These are phyloP conservation scores for Colaptes auratus DNA, from an alignment of 2,113 vertebrate genomes.

Conservation along the genomic window DNA sequence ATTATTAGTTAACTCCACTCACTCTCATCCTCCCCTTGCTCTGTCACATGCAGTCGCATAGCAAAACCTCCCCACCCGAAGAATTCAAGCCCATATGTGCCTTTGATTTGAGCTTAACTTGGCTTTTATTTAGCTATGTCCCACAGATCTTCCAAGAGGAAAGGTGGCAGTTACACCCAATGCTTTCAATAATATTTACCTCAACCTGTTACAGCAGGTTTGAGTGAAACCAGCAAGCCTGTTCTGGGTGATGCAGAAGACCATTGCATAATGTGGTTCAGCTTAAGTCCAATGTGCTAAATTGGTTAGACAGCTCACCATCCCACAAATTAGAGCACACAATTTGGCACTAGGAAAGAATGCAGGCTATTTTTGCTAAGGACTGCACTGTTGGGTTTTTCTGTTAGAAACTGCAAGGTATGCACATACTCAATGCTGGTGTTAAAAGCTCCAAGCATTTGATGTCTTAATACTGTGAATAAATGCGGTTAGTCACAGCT, in stretches of 20 bases:
- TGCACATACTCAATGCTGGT: not conserved
- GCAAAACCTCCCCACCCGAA: not conserved
- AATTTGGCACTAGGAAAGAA: not conserved
- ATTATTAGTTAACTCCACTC: not conserved
- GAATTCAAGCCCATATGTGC: not conserved
- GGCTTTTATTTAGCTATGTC: not conserved
- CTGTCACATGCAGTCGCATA: not conserved
- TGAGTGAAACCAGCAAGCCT: not conserved
- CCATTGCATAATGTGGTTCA: not conserved
- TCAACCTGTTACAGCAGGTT: not conserved
- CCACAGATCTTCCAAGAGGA: not conserved
- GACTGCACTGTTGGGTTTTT: not conserved
- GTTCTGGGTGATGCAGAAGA: not conserved
- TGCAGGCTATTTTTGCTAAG: not conserved
- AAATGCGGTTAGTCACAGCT: not conserved
- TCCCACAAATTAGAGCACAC: not conserved
- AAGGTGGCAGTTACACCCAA: not conserved
- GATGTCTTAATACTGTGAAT: not conserved
- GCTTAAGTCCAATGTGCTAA: not conserved
- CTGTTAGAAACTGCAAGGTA: not conserved
- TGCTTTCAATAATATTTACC: not conserved
- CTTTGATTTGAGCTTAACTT: not conserved
- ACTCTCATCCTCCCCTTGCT: not conserved
- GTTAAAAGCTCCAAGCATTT: not conserved
- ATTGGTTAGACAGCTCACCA: not conserved